Base-by-base conservation (phyloP, 2,888 invertebrate species). In the Entomobrya multifasciata region DNA sequence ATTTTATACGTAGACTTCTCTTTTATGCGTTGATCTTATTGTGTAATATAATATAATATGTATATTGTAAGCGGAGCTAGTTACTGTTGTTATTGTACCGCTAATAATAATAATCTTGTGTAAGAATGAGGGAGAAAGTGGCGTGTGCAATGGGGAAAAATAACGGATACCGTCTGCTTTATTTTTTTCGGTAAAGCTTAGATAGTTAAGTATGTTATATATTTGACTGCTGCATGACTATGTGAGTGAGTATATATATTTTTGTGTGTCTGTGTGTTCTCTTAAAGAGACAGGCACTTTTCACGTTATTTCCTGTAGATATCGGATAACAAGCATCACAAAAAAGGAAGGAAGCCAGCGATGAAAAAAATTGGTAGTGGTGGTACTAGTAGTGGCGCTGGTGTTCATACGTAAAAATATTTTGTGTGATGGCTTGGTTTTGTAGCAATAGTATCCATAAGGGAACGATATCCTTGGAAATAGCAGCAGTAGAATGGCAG, bases 381-480 rank as follows among this genome's bases (percentile, higher is more conserved):
- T 27, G 67, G 67, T 27, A 36, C 41, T 67, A 17, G 67, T n/a
- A 67, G 8, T 36, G 36, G 8, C 8, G 36, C 8, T 36, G 36
- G 8, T 36, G 36, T 4, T 36, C 5, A 8, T 36, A 36, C 36
- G 44, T 10, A 44, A 44, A 44, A 49, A 15, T 15, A 49, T 15
- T 8, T n/a, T 3, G 13, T 10, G 49, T n/a, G n/a, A n/a, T 10
- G 49, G 13, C 4, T 4, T 36, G 47, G 20, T 67, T 20, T 22
- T 22, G 25, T 44, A 27, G 49, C 20, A 78, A 8, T 27, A 44
- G 62, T 82, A 82, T 74, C 27, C 84, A 52, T 78, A 57, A 47
- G 84, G 84, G 86, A 86, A 72, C 86, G 72, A 86, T 86, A 86
- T 86, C 22, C 41, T 60, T 47, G 36, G 25, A 22, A 22, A 49